Conservation (phyloP, 2,797 vertebrate species). For the Taenioides sp. region DNA sequence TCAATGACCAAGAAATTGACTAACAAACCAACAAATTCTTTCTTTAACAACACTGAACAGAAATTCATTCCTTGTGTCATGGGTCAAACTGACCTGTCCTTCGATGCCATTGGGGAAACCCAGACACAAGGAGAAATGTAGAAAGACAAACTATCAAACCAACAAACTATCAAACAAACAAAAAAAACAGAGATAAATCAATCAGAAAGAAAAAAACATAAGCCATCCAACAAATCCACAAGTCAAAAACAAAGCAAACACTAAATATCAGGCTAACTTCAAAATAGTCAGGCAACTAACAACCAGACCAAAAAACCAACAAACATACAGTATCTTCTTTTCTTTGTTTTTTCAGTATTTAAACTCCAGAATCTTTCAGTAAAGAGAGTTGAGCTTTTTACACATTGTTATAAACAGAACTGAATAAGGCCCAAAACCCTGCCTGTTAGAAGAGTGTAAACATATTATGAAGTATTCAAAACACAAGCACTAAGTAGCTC, state of each 20-base stretch:
- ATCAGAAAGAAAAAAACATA: not conserved
- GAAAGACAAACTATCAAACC: no score
- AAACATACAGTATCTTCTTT: not conserved
- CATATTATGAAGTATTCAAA: not conserved
- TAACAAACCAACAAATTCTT: not conserved
- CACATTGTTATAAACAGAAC: not conserved
- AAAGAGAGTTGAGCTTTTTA: not conserved
- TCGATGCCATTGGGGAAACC: no score
- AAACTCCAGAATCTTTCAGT: not conserved
- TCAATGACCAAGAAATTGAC: not conserved
- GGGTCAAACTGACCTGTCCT: no score
- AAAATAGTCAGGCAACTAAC: no score
- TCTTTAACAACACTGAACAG: no score
- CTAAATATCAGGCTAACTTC: not conserved
- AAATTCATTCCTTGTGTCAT: no score
- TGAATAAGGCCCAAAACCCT: not conserved
- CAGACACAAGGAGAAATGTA: no score
- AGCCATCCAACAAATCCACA: not conserved
- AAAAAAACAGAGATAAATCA: not conserved
- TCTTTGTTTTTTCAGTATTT: not conserved
- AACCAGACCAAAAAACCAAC: not conserved
- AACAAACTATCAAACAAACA: no score
- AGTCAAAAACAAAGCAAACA: not conserved
- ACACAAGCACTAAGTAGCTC: not conserved
- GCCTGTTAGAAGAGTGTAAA: not conserved